Base-by-base conservation (phyloP, 2,888 invertebrate genomes). In the Papilio gigon region DNA sequence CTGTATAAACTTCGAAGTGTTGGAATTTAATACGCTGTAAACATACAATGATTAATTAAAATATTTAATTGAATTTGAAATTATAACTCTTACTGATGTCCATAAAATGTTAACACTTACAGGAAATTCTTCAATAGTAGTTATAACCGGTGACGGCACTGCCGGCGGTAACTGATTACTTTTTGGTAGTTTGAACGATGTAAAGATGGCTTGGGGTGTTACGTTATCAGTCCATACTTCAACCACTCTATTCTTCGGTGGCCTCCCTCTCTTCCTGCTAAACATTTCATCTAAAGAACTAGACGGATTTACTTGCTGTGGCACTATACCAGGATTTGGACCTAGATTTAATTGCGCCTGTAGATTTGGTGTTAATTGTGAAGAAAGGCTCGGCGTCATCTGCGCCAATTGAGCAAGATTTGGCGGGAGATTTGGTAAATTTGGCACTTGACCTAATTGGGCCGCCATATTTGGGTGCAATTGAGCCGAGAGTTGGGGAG, bases 221-320 rank as follows among this genome's bases (percentile, higher is more conserved):
- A 95, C 95, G 82, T 95, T 96, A 79, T 95, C 96, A 75, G 95
- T 96, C 95, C 97, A 97, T 72, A 97, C 97, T 93, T 98, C 97
- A 47, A 98, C 97, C 14, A 98, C 96, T 0, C 98, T 94, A 85
- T 98, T 98, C 90, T 99, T 99, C 14, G 98, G 98, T n/a, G 99
- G 99, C 71, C 99, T 93, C 56, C 99, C 98, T 35, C 98, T 93
- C 80, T 98, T 98, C 71, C 98, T 94, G 84, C 97, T 96, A 82
- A 98, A 98, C 94, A 98, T 97, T 65, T 97, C 97, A 84, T 98
- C 98, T 75, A 97, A 94, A 40, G 96, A 96, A 71, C 95, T 96
- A 5, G 95, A 94, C 35, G 92, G 88, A 60, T 89, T 92, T 0
- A 89, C 80, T 20, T 90, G 92, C 37, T 90, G 90, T 0, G 89